A percentile compares a stretch with the other conserved stretches of the same genome.
Evolutionary conservation across 2,888 invertebrate species (phyloP).

Genomic region (Micoletzkya japonica): DNA sequence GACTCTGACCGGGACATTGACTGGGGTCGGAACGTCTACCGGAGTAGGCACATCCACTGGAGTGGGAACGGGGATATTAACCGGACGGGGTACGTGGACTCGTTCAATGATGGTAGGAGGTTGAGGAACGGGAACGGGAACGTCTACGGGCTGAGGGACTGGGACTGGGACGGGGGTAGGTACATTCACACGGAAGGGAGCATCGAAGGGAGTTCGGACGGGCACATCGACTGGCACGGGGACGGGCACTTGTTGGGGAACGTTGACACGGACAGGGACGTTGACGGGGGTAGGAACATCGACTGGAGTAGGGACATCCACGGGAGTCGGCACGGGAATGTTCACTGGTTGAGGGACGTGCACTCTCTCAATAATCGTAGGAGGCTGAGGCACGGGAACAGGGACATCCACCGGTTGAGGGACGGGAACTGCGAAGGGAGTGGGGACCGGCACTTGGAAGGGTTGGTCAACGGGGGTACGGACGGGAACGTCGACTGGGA

Average conservation of each 20-base stretch:
- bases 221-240: conserved; percentile 25
- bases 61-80: conserved; percentile 24
- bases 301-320: conserved; percentile 20
- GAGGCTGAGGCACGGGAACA: conserved; percentile 22
- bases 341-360: conserved; percentile 5
- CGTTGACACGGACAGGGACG: conserved; percentile 23
- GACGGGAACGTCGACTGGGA: conserved; percentile 21
- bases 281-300: conserved; percentile 19
- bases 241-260: conserved; percentile 22
- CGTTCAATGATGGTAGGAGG: conserved; percentile 27
- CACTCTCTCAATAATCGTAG: conserved; percentile 23
- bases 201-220: conserved; percentile 21
- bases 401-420: conserved; percentile 23
- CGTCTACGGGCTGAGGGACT: conserved; percentile 19
- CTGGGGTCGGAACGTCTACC: conserved; percentile 19
- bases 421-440: conserved; percentile 12
- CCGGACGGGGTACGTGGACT: conserved; percentile 16
- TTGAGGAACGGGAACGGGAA: conserved; percentile 27
- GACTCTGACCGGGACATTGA: conserved; percentile 26
- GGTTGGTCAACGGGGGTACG: conserved; percentile 15
- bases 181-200: conserved; percentile 15
- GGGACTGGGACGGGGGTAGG: conserved; percentile 12
- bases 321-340: conserved; percentile 23
- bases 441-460: conserved; percentile 15
- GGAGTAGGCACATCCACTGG: conserved; percentile 21